Conservation (phyloP, 2,797 vertebrate genomes). For the Pyrocephalus nanus region DNA sequence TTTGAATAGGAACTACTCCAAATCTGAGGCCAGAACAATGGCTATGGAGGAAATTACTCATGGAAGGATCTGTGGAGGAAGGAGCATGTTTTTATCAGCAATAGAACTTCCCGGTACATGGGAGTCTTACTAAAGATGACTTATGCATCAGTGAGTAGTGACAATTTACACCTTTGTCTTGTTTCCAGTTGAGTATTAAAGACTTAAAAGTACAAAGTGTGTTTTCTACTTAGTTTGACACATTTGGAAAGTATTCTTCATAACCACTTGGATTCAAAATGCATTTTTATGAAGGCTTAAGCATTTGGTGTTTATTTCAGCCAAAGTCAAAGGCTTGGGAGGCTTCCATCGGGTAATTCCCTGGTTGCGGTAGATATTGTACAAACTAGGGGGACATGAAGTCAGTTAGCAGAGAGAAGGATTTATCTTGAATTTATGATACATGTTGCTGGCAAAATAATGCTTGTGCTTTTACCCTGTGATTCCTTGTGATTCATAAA, state of each 20-base stretch:
- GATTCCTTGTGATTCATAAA: constrained; percentile 44
- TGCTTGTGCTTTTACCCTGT: constrained; percentile 58
- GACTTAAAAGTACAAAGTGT: neutral
- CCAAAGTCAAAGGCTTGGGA: neutral
- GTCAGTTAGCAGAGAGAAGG: neutral
- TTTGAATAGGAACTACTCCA: constrained; percentile 41
- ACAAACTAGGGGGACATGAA: neutral
- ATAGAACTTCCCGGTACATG: constrained; percentile 17
- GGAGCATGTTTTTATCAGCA: constrained; percentile 39
- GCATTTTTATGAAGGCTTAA: neutral
- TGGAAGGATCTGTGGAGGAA: constrained; percentile 44
- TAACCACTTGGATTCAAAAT: neutral
- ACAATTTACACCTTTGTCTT: neutral
- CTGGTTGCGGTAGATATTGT: neutral
- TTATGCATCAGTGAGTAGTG: neutral
- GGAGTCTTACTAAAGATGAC: neutral
- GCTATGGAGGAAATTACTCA: constrained; percentile 58
- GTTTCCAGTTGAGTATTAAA: neutral
- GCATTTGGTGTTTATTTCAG: neutral
- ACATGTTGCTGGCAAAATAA: constrained; percentile 70
- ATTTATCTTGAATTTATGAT: constrained; percentile 48
- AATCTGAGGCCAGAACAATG: constrained; percentile 60
- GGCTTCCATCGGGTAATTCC: neutral
- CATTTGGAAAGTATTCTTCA: neutral
- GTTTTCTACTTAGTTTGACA: neutral